Evolutionary conservation across 2,113 vertebrate species (phyloP).

Genomic region (Heteronetta atricapilla): DNA sequence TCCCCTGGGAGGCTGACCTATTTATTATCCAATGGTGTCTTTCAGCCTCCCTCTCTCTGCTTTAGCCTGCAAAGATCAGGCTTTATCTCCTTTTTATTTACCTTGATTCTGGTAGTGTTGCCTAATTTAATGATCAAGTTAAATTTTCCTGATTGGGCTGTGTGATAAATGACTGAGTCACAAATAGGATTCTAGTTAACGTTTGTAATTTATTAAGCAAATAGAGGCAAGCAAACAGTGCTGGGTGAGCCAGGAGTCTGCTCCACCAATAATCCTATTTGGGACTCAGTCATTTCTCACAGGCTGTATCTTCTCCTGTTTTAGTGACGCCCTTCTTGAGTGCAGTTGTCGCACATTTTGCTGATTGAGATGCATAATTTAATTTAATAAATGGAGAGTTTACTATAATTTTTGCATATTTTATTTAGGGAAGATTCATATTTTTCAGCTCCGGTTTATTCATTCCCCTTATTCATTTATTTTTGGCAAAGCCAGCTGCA

Average conservation of each 20-base stretch:
- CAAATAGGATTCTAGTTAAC: no score
- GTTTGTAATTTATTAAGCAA: no score
- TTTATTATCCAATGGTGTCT: background rate
- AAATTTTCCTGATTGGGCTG: conserved; percentile 48
- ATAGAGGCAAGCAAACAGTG: no score
- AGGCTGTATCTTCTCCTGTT: conserved; percentile 37
- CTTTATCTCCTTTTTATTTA: conserved; percentile 32
- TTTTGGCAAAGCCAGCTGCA: conserved; percentile 36
- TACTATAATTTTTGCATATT: conserved; percentile 72
- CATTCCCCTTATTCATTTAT: conserved; percentile 58
- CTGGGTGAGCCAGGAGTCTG: no score
- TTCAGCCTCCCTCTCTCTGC: background rate
- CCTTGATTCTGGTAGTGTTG: conserved; percentile 10
- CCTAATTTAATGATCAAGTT: conserved; percentile 40
- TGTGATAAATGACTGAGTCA: no score
- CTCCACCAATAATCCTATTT: no score
- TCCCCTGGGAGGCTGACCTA: background rate
- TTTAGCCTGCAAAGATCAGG: background rate
- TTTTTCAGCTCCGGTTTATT: conserved; percentile 31
- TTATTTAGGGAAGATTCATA: conserved; percentile 74
- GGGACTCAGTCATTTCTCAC: no score
- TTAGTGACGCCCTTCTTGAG: conserved; percentile 35
- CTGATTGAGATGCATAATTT: conserved; percentile 71
- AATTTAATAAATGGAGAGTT: conserved; percentile 76
- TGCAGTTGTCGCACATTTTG: conserved; percentile 49